These are phyloP conservation scores for Dromius quadrimaculatus DNA, from an alignment of 2,888 invertebrate genomes.

Conservation along the genomic window DNA sequence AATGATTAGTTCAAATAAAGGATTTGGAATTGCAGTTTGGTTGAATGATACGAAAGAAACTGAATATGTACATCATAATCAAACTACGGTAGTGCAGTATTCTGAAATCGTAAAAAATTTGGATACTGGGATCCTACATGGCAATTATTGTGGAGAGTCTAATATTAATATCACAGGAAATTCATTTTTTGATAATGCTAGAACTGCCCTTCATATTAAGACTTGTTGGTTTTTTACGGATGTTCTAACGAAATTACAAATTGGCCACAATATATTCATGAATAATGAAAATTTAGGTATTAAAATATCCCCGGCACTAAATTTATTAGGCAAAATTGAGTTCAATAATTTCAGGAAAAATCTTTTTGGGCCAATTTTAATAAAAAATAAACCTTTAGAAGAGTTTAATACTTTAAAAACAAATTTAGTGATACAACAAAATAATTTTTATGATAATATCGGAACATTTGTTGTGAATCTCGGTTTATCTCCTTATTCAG, in stretches of 20 bases:
- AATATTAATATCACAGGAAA: constrained; percentile 95
- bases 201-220: constrained; percentile 83
- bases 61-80: constrained; percentile 84
- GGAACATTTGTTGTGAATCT: constrained; percentile 91
- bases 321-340: constrained; percentile 82
- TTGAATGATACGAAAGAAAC: constrained; percentile 85
- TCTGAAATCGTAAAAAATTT: constrained; percentile 89
- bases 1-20: constrained; percentile 86
- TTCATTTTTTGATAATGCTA: constrained; percentile 82
- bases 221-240: constrained; percentile 82
- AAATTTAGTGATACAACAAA: constrained; percentile 81
- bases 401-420: constrained; percentile 84
- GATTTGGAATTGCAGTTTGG: constrained; percentile 92
- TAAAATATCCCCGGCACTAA: constrained; percentile 85
- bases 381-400: constrained; percentile 84
- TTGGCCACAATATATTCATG: constrained; percentile 88
- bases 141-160: constrained; percentile 90
- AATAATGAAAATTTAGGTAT: constrained; percentile 81
- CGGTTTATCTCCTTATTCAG: constrained; percentile 89
- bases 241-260: constrained; percentile 74
- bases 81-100: constrained; percentile 88
- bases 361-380: constrained; percentile 83
- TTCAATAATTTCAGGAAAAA: constrained; percentile 91
- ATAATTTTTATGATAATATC: constrained; percentile 89
- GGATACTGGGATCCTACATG: constrained; percentile 89